Conservation (phyloP, 2,888 invertebrate species). For the Choreutis nemorana region DNA sequence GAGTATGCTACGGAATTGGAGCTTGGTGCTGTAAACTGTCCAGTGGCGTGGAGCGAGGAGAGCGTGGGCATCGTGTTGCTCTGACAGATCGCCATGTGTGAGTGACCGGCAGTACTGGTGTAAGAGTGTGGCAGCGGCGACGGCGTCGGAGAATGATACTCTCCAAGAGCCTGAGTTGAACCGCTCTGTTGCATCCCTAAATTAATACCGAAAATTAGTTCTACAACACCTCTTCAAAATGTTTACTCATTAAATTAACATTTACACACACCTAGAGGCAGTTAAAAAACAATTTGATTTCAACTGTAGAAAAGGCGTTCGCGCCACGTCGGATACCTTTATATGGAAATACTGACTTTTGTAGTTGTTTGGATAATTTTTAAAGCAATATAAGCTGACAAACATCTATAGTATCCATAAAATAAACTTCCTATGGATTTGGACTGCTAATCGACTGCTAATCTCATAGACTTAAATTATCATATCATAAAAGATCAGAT, state of each 20-base stretch:
- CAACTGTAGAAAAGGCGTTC: too few species aligned
- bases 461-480: too few species aligned
- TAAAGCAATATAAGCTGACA: too few species aligned
- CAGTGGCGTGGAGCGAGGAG: constrained; percentile 57
- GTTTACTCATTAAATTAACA: background rate
- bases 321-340: too few species aligned
- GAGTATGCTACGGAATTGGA: constrained; percentile 59
- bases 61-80: constrained; percentile 72
- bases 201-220: constrained; percentile 12
- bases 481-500: too few species aligned
- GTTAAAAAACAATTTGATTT: too few species aligned
- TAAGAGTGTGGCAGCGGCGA: constrained; percentile 67
- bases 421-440: too few species aligned
- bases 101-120: constrained; percentile 39
- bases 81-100: constrained; percentile 61
- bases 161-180: constrained; percentile 74
- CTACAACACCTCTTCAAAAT: background rate
- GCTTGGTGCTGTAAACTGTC: constrained; percentile 52
- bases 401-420: too few species aligned
- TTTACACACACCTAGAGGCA: too few species aligned
- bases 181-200: constrained; percentile 72
- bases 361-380: too few species aligned
- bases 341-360: too few species aligned
- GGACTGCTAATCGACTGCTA: too few species aligned
- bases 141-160: constrained; percentile 69